Conservation (phyloP, 2,797 vertebrate species). For the Synanceia verrucosa region DNA sequence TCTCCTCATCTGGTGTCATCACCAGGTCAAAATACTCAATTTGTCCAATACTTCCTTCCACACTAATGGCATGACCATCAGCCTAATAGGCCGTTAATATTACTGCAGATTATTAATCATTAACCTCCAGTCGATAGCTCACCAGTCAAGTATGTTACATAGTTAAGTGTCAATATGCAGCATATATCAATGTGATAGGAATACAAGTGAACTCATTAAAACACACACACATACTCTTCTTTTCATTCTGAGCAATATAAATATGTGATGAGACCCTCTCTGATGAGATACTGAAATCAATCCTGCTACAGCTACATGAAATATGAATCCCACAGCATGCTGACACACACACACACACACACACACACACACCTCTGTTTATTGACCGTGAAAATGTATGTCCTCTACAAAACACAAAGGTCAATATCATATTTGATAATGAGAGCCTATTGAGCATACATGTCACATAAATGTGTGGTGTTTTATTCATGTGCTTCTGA, state of each 20-base stretch:
- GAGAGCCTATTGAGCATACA: conserved; percentile 29
- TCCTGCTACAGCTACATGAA: conserved; percentile 25
- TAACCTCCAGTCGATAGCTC: background rate
- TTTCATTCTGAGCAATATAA: background rate
- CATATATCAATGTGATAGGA: background rate
- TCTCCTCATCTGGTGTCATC: too few species aligned
- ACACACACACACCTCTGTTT: conserved; percentile 1
- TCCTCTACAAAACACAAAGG: conserved; percentile 33
- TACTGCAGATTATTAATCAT: background rate
- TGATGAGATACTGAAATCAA: conserved; percentile 50
- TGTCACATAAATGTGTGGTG: conserved; percentile 37
- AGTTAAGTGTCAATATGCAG: too few species aligned
- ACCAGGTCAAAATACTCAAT: background rate
- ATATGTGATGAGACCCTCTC: conserved; percentile 4
- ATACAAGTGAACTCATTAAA: background rate
- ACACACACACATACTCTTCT: background rate
- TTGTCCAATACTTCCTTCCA: background rate
- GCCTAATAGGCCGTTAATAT: background rate
- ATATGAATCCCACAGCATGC: conserved; percentile 25
- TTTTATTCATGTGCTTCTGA: conserved; percentile 31
- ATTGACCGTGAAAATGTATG: conserved; percentile 46
- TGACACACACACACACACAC: background rate
- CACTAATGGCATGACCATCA: background rate
- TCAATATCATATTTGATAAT: conserved; percentile 47
- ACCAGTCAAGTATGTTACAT: background rate